These are phyloP conservation scores for Vanessa atalanta DNA, from an alignment of 1,140 invertebrate species.

Conservation along the genomic window DNA sequence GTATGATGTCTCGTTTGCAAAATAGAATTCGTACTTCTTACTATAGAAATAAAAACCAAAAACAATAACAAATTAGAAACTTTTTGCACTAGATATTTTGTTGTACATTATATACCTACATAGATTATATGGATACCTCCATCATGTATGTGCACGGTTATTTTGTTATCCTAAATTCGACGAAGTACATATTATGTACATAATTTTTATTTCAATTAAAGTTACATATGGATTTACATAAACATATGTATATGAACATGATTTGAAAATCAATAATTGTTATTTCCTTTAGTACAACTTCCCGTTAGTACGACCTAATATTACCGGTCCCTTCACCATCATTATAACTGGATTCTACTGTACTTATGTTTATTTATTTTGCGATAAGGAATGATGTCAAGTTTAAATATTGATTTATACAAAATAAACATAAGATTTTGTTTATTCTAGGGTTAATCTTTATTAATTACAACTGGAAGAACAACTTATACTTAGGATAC, in stretches of 20 bases:
- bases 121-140: background rate
- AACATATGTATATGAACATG: too few species aligned
- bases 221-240: too few species aligned
- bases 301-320: conserved; percentile 1
- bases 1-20: conserved; percentile 42
- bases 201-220: too few species aligned
- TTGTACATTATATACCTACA: conserved; percentile 16
- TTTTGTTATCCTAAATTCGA: too few species aligned
- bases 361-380: background rate
- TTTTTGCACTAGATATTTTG: conserved; percentile 29
- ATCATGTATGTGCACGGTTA: too few species aligned
- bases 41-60: conserved; percentile 40
- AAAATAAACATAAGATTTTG: too few species aligned
- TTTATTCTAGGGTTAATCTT: too few species aligned
- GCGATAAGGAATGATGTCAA: background rate
- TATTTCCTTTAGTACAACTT: background rate
- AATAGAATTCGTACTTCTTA: conserved; percentile 44
- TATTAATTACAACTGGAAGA: too few species aligned
- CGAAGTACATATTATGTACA: too few species aligned
- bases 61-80: conserved; percentile 40
- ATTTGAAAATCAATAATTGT: too few species aligned
- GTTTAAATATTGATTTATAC: too few species aligned
- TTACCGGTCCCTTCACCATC: conserved; percentile 13
- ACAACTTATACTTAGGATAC: too few species aligned
- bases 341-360: conserved; percentile 19